A percentile compares a stretch with the other conserved stretches of the same genome.
These are phyloP conservation scores for Biston stratarius DNA, from an alignment of 2,888 invertebrate species.

Conservation along the genomic window DNA sequence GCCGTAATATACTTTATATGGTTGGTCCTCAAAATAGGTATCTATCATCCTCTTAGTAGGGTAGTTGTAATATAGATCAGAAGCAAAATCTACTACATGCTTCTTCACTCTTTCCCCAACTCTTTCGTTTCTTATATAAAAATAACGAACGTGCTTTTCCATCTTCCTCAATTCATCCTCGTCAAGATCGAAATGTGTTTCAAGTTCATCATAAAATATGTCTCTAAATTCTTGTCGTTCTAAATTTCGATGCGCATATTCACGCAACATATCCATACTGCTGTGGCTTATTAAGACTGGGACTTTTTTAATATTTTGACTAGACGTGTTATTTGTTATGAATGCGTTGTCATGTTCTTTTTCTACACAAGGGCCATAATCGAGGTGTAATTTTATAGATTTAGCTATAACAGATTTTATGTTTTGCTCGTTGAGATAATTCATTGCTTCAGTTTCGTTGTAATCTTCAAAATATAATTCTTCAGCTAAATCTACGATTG, in stretches of 20 bases:
- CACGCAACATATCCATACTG: constrained; percentile 30
- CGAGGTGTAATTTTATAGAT: constrained; percentile 29
- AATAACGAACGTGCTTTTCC: constrained; percentile 43
- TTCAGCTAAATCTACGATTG: constrained; percentile 33
- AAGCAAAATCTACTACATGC: constrained; percentile 44
- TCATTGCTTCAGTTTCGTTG: constrained; percentile 29
- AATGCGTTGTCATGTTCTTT: constrained; percentile 24
- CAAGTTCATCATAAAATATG: constrained; percentile 27
- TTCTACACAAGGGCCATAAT: constrained; percentile 40
- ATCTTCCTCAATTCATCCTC: constrained; percentile 42
- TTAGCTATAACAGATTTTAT: constrained; percentile 33
- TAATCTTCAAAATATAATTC: constrained; percentile 34
- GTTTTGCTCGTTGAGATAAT: constrained; percentile 31
- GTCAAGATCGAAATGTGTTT: constrained; percentile 37
- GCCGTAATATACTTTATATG: constrained; percentile 56
- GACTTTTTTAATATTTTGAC: constrained; percentile 25
- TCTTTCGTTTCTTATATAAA: constrained; percentile 49
- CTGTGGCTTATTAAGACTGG: constrained; percentile 36
- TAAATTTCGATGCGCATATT: constrained; percentile 28
- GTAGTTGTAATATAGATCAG: constrained; percentile 45
- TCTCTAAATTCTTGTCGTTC: constrained; percentile 19
- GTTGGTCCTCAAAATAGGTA: constrained; percentile 54
- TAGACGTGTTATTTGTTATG: constrained; percentile 21
- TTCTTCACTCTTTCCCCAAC: constrained; percentile 33
- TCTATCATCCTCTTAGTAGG: constrained; percentile 52